Evolutionary conservation across 2,888 invertebrate genomes (phyloP).

Genomic region (Megalurothrips usitatus): DNA sequence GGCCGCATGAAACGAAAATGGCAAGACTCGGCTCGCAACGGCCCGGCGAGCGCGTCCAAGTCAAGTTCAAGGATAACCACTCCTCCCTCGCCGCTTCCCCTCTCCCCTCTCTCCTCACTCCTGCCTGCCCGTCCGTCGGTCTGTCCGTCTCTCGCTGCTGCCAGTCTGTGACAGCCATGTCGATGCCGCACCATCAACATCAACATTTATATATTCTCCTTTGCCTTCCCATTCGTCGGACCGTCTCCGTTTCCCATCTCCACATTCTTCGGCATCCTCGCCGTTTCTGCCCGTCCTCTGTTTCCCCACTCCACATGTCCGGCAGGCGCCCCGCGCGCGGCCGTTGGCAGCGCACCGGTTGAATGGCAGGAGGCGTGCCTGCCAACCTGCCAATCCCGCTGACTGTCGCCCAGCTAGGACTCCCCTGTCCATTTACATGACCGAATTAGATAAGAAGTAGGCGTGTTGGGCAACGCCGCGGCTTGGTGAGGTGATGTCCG

Average conservation of each 20-base stretch:
- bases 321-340: background rate
- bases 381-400: background rate
- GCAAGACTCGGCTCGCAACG: constrained; percentile 1
- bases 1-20: constrained; percentile 11
- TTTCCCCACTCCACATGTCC: background rate
- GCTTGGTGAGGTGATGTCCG: no score
- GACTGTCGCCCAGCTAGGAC: background rate
- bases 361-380: background rate
- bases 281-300: background rate
- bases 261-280: background rate
- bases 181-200: background rate
- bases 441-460: no score
- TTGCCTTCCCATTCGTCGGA: background rate
- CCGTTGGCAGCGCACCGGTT: background rate
- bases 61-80: constrained; percentile 25
- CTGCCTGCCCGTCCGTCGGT: no score
- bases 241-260: background rate
- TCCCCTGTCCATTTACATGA: no score
- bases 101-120: no score
- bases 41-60: constrained; percentile 16
- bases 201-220: background rate
- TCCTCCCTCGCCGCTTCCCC: background rate
- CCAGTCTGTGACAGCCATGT: background rate
- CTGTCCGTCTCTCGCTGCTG: no score
- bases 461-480: no score